Conservation (phyloP, 2,797 vertebrate species). For the Orestias chungarensis region DNA sequence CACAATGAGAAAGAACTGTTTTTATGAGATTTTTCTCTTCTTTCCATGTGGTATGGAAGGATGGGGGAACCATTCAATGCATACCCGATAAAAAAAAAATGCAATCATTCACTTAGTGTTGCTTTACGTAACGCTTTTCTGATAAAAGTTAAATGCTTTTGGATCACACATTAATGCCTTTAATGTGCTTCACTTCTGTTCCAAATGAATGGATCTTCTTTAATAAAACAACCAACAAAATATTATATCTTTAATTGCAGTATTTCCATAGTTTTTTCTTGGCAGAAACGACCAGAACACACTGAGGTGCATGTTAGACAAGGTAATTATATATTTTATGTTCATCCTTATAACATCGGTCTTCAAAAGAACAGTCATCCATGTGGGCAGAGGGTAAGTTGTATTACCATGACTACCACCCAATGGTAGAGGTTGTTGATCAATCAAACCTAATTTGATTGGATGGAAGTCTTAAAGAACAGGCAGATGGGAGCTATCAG, state of each 20-base stretch:
- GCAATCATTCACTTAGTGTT: too few species aligned
- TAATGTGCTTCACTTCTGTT: neutral
- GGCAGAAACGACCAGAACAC: constrained; percentile 12
- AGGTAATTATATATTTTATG: constrained; percentile 40
- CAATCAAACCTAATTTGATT: constrained; percentile 78
- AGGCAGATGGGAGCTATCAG: constrained; percentile 78
- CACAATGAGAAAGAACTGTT: neutral
- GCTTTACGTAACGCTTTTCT: neutral
- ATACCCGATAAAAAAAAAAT: neutral
- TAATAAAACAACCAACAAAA: neutral
- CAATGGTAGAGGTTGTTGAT: constrained; percentile 75
- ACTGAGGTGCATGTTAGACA: constrained; percentile 30
- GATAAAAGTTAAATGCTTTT: neutral
- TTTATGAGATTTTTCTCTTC: neutral
- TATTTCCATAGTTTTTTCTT: constrained; percentile 11
- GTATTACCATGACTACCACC: constrained; percentile 60
- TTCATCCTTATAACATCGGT: constrained; percentile 45
- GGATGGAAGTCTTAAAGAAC: constrained; percentile 75
- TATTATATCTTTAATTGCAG: neutral
- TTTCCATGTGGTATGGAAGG: neutral
- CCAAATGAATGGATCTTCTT: neutral
- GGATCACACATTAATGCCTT: neutral
- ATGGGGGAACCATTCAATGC: neutral
- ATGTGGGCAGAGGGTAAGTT: constrained; percentile 56
- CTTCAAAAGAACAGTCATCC: constrained; percentile 47